These are phyloP conservation scores for Polyergus mexicanus DNA, from an alignment of 1,140 invertebrate species.

Conservation along the genomic window DNA sequence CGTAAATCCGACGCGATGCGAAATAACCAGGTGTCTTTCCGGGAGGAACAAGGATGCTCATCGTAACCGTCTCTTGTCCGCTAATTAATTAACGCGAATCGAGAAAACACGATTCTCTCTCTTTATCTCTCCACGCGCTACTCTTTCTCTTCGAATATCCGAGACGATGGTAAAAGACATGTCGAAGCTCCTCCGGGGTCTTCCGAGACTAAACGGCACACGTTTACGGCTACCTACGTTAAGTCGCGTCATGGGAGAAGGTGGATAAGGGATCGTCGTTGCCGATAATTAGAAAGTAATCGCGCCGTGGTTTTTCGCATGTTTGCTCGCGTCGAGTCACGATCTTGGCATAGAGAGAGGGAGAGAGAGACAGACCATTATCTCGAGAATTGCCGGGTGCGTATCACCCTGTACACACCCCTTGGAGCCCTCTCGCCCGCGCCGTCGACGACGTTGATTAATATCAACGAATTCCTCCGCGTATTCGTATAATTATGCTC, in stretches of 20 bases:
- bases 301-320: conserved; percentile 9
- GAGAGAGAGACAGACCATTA: conserved; percentile 30
- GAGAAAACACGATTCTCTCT: conserved; percentile 28
- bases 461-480: conserved; percentile 73
- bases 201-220: conserved; percentile 20
- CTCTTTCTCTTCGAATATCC: neutral
- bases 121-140: neutral
- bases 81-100: conserved; percentile 59
- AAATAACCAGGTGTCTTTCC: conserved; percentile 48
- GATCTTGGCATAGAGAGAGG: neutral
- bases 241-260: conserved; percentile 29
- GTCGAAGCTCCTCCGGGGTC: neutral
- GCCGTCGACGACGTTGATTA: conserved; percentile 68
- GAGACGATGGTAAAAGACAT: neutral
- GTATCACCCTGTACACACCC: neutral
- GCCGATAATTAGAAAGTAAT: conserved; percentile 62
- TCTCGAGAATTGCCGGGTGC: conserved; percentile 49
- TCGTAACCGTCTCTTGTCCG: conserved; percentile 21
- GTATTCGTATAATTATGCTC: conserved; percentile 64
- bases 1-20: conserved; percentile 8
- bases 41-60: conserved; percentile 26
- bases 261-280: neutral
- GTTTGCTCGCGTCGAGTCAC: conserved; percentile 4
- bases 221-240: conserved; percentile 39
- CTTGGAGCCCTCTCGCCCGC: neutral